These are phyloP conservation scores for Porites rus DNA, from an alignment of 92 coral and sea anemone genomes.

Conservation along the genomic window DNA sequence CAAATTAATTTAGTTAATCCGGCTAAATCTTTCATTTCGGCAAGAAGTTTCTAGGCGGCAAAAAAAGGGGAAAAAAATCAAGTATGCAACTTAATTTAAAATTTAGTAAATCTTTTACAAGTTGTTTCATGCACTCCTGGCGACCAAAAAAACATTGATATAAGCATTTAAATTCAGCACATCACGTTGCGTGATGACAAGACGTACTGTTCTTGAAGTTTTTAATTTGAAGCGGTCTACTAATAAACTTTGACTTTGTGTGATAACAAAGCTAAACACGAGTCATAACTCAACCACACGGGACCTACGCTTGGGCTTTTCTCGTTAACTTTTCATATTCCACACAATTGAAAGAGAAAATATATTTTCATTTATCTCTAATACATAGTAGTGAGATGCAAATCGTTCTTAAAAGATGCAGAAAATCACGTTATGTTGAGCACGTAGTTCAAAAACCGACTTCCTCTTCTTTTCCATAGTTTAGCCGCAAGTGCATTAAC, in stretches of 20 bases:
- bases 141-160: neutral
- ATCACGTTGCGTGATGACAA: conserved; percentile 8
- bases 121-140: neutral
- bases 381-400: too few relatives aligned
- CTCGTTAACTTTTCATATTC: too few relatives aligned
- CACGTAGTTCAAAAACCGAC: neutral
- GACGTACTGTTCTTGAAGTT: neutral
- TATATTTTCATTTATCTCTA: too few relatives aligned
- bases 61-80: neutral
- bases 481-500: neutral
- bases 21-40: neutral
- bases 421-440: neutral
- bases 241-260: neutral
- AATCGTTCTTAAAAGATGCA: neutral
- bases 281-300: neutral
- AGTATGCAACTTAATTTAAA: neutral
- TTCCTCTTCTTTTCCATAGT: neutral
- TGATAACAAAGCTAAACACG: neutral
- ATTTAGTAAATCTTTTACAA: neutral
- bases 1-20: conserved; percentile 8
- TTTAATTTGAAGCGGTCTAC: neutral
- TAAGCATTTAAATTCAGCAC: neutral
- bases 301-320: neutral
- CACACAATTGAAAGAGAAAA: too few relatives aligned
- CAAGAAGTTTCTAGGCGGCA: neutral